A percentile compares a stretch with the other conserved stretches of the same genome.
phyloP scores from a whole-genome alignment of 1,140 invertebrate species.

The Achatina immaculata region DNA sequence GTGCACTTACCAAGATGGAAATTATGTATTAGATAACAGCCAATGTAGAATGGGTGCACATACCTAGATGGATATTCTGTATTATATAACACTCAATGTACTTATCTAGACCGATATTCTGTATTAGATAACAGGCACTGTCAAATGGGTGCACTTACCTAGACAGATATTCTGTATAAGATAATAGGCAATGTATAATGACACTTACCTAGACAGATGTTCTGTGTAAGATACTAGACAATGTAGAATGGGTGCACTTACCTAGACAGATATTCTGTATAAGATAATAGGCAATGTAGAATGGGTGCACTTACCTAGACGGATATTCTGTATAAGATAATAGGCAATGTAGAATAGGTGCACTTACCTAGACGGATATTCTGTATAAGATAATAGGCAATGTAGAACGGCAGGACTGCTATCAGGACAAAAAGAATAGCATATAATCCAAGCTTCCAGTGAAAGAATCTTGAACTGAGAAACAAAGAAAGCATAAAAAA shows the following conservation, averaged over 20 bases:
- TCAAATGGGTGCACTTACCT: too few relatives aligned
- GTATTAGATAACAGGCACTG: too few relatives aligned
- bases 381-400: conserved; percentile 93
- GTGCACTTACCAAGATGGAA: too few relatives aligned
- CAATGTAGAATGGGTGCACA: too few relatives aligned
- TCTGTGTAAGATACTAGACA: too few relatives aligned
- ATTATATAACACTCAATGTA: conserved; percentile 97
- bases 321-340: conserved; percentile 91
- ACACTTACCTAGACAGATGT: too few relatives aligned
- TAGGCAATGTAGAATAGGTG: conserved; percentile 98
- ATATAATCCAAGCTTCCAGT: conserved; percentile 95
- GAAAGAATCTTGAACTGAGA: conserved; percentile 93
- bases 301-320: conserved; percentile 93
- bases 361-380: conserved; percentile 89
- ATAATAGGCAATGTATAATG: conserved; percentile 98
- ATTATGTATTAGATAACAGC: too few relatives aligned
- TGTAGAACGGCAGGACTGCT: conserved; percentile 96
- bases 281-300: conserved; percentile 96
- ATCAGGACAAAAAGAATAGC: conserved; percentile 94
- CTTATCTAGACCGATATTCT: conserved; percentile 88
- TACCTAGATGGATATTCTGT: conserved; percentile 90
- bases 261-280: conserved; percentile 91
- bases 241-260: too few relatives aligned
- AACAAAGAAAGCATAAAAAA: conserved; percentile 44
- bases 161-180: conserved; percentile 91